Evolutionary conservation across 35 echinoderm and acorn worm genomes (phyloP), one percentile per base, ranked within the genome.

Genomic region (Ophiothrix spiculata): DNA sequence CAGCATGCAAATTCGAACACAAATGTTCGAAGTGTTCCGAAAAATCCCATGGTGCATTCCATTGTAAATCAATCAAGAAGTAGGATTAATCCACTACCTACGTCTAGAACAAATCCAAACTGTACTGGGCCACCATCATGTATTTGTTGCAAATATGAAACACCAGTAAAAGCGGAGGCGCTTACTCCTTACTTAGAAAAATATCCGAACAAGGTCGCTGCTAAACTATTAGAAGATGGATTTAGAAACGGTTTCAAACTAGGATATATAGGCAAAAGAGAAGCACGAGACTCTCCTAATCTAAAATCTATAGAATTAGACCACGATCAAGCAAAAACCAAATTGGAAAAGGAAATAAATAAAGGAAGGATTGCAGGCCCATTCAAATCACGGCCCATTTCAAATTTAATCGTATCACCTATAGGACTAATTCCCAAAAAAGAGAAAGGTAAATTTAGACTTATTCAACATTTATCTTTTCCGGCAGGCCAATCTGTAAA

Each of bases 351-450:
- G 45, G 80, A 80, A 40, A 34, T 82, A n/a, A 33, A 32, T 11
- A 32, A 46, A 32, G 80, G 83, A 15, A 31, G 83, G 10, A 85
- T 85, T 1, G 56, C 83, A 10, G 83, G 83, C n/a, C 83, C 49
- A 11, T 85, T 85, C 35, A 35, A 39, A 21, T 4, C 29, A 21
- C 15, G 31, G 12, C 83, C 83, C 2, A 25, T 85, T 36, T 1
- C 2, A 35, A 54, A 74, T 54, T 37, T 85, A 15, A 64, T 64
- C 4, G 14, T 54, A 1, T 85, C 83, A 3, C 83, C 83, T 15
- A 39, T 85, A 77, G 83, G 83, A 12, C 39, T 85, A 14, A 6
- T 82, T 4, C 80, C 37, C 19, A 82, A 82, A 39, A 17, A 3
- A 11, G 76, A 78, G 13, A 36, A 36, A 17, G 78, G 78, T 39